Conservation (phyloP, 1,140 invertebrate species). For the Drosophila pectinifera region DNA sequence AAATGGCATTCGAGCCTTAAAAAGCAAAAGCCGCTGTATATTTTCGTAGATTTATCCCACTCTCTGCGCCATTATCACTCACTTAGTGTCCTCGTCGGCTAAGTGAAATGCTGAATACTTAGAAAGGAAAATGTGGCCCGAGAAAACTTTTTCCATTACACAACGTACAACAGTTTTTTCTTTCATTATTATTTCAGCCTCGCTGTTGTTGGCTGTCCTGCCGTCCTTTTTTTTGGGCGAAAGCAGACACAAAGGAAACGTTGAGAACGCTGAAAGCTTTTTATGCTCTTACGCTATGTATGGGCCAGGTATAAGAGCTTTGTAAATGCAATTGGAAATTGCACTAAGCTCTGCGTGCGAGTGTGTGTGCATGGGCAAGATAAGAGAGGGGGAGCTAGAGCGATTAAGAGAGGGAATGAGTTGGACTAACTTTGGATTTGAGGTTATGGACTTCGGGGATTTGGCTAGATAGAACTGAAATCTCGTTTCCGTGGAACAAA, state of each 20-base stretch:
- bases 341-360: constrained; percentile 19
- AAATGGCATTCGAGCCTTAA: neutral
- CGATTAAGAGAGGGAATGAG: constrained; percentile 1
- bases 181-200: constrained; percentile 55
- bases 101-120: constrained; percentile 78
- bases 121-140: constrained; percentile 77
- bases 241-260: constrained; percentile 75
- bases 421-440: constrained; percentile 14
- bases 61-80: constrained; percentile 33
- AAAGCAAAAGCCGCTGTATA: constrained; percentile 17
- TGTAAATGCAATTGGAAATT: constrained; percentile 40
- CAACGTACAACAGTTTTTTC: constrained; percentile 79
- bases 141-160: constrained; percentile 83
- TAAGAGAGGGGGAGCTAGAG: neutral
- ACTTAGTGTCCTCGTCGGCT: constrained; percentile 52
- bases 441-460: constrained; percentile 1
- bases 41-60: constrained; percentile 14
- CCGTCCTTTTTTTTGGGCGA: constrained; percentile 59
- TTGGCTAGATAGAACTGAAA: neutral
- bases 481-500: too few relatives aligned
- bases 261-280: constrained; percentile 80
- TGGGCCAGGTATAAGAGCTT: constrained; percentile 60
- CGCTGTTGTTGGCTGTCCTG: constrained; percentile 39
- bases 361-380: neutral
- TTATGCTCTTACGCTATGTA: constrained; percentile 57